A percentile compares a stretch with the other conserved stretches of the same genome.
These are phyloP conservation scores for Manis javanica DNA, from an alignment of 2,797 vertebrate species.

Conservation along the genomic window DNA sequence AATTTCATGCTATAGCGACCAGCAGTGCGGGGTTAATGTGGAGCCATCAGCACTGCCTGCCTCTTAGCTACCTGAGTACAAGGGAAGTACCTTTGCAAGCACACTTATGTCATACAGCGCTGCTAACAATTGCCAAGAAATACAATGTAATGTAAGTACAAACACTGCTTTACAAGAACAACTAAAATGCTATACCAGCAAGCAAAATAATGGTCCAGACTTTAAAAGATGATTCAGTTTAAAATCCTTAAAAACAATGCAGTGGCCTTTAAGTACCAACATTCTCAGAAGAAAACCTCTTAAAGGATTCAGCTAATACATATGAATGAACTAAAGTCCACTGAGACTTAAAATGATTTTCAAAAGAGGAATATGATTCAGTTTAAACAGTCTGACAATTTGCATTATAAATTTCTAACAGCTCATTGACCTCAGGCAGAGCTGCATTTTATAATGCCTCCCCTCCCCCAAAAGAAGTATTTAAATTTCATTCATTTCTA, in stretches of 20 bases:
- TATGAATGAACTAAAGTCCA: constrained; percentile 62
- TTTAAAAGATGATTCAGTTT: constrained; percentile 32
- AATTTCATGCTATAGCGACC: background rate
- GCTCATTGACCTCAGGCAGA: constrained; percentile 22
- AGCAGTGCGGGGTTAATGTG: background rate
- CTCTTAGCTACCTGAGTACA: background rate
- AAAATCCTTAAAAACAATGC: constrained; percentile 54
- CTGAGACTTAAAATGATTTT: constrained; percentile 60
- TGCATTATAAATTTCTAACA: constrained; percentile 25
- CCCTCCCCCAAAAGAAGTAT: background rate
- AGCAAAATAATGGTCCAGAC: background rate
- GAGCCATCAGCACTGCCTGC: background rate
- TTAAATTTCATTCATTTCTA: background rate
- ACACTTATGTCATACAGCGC: background rate
- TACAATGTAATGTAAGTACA: background rate
- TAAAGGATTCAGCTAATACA: constrained; percentile 50
- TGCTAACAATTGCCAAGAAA: background rate
- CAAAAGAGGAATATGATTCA: constrained; percentile 19
- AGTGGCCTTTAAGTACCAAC: constrained; percentile 29
- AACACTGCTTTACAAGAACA: background rate
- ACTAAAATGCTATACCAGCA: background rate
- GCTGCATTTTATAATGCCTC: background rate
- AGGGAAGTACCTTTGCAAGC: background rate
- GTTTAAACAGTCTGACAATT: constrained; percentile 24
- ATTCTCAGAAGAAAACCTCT: constrained; percentile 62